Evolutionary conservation across 2,113 vertebrate genomes (phyloP).

Genomic region (Tupaia tana): DNA sequence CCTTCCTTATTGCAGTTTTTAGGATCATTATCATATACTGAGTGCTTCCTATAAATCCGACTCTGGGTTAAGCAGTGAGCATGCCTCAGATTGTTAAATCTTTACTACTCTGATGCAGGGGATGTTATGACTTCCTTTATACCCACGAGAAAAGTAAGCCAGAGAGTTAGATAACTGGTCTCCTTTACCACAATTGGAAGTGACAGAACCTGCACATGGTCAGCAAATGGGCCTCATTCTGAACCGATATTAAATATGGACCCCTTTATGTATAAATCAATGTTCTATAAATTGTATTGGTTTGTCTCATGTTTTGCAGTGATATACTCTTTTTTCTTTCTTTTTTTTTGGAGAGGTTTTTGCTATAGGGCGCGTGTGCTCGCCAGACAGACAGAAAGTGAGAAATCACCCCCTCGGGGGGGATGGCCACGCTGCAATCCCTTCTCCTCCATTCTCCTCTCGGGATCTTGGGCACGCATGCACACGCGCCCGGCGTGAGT

Average conservation of each 20-base stretch:
- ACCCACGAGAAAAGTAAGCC: background rate
- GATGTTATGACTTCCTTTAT: background rate
- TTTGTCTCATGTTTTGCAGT: background rate
- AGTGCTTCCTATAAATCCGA: background rate
- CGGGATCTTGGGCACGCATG: too few relatives aligned
- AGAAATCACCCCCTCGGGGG: too few relatives aligned
- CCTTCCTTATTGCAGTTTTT: background rate
- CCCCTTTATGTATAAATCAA: background rate
- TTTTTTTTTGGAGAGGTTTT: too few relatives aligned
- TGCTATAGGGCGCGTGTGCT: too few relatives aligned
- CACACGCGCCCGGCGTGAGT: too few relatives aligned
- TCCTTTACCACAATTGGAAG: background rate
- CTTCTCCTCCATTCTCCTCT: too few relatives aligned
- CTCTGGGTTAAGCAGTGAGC: background rate
- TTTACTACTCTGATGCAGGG: background rate
- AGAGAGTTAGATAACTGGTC: background rate
- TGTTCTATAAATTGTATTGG: background rate
- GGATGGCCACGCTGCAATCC: too few relatives aligned
- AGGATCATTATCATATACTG: background rate
- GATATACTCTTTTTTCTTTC: background rate
- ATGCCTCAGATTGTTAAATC: background rate
- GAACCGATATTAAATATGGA: background rate
- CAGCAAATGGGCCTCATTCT: background rate
- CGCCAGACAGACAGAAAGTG: too few relatives aligned
- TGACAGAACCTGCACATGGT: background rate